Base-by-base conservation (phyloP, 1,140 invertebrate genomes). In the Hetaerina americana region DNA sequence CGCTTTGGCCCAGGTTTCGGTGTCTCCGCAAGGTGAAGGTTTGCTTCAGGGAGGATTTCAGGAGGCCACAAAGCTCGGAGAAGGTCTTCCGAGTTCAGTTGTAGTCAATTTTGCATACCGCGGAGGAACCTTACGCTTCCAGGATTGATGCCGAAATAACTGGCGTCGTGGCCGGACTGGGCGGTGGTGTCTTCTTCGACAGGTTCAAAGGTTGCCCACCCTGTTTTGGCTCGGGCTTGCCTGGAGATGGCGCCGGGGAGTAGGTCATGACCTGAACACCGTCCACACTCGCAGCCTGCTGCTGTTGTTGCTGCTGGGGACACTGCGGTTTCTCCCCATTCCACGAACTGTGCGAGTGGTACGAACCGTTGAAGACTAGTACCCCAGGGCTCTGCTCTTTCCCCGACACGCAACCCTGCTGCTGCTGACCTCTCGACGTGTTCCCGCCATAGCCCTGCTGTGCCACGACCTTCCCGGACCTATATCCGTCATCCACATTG, bases 151-250 rank as follows among this genome's bases (percentile, higher is more conserved):
- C 68, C n/a, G 6, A 25, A 8, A n/a, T n/a, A n/a, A 69, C 18
- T 27, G 26, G 69, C 15, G 31, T 40, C 5, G n/a, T 40, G 69
- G 40, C 40, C 18, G 88, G 88, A 73, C 88, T 88, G 74, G 92
- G 90, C 75, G 90, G 90, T 72, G 92, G 90, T 73, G 92, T 91
- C 80, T 94, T 94, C 82, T 93, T 94, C 76, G 92, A 94, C 70
- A 94, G 85, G 83, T 94, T 94, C 66, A 94, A 82, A 31, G 92
- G 92, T 78, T 93, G 91, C 75, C 90, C 90, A 72, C 10, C 40
- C 10, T 57, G 40, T 57, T 57, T 57, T 1, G 22, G 3, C 40
- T 57, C 40, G 3, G 31, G 31, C 31, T 40, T 40, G 6, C 6
- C 6, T 40, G 31, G 18, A 6, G 31, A 8, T 18, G 31, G 31